These are phyloP conservation scores for Etheostoma nigrum DNA, from an alignment of 2,797 vertebrate genomes.

Conservation along the genomic window DNA sequence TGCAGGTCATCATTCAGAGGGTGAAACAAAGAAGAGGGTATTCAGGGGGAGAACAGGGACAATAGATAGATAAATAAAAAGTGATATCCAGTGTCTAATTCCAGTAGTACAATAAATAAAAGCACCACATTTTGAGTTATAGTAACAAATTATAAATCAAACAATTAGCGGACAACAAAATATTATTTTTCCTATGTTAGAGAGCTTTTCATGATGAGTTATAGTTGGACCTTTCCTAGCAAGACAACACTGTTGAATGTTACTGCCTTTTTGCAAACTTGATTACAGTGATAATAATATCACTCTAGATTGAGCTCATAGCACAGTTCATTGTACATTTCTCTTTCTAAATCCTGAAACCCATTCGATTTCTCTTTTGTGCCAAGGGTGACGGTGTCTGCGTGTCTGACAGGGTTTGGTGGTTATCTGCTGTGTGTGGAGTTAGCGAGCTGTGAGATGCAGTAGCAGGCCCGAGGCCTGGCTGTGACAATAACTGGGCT, in stretches of 20 bases:
- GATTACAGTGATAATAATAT: background rate
- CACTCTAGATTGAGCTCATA: background rate
- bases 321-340: background rate
- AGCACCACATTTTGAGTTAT: background rate
- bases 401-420: background rate
- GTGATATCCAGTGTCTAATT: slow-evolving; percentile 54
- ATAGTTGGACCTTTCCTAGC: background rate
- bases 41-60: slow-evolving; percentile 11
- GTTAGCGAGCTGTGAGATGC: slow-evolving; percentile 29
- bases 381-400: background rate
- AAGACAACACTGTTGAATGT: background rate
- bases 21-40: slow-evolving; percentile 38
- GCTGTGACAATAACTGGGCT: slow-evolving; percentile 51
- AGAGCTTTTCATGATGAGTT: background rate
- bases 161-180: background rate
- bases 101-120: slow-evolving; percentile 15
- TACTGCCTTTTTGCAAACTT: background rate
- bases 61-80: slow-evolving; percentile 3
- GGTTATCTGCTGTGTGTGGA: slow-evolving; percentile 16
- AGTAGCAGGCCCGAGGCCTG: slow-evolving; percentile 40
- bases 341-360: background rate
- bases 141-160: background rate
- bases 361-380: background rate
- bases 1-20: slow-evolving; percentile 69
- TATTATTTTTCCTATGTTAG: background rate